phyloP scores from a whole-genome alignment of 2,113 vertebrate genomes.

The Pterocles gutturalis region DNA sequence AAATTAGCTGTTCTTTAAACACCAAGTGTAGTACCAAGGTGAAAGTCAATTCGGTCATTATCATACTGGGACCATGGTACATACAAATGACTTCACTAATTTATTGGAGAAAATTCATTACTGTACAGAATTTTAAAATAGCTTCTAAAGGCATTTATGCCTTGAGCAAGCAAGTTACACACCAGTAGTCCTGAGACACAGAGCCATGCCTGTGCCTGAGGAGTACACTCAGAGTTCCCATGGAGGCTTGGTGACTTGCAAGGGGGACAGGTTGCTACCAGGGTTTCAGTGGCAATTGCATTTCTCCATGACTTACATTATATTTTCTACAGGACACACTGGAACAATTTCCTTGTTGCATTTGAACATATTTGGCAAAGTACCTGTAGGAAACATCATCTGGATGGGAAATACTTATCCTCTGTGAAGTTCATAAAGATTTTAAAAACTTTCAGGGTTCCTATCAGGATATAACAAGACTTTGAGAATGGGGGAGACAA shows the following conservation, averaged over 20 bases:
- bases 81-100: not conserved
- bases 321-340: not conserved
- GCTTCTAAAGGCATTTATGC: not conserved
- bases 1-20: not conserved
- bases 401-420: not conserved
- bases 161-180: not conserved
- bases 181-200: not conserved
- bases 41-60: constrained; percentile 15
- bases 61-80: not conserved
- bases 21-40: not conserved
- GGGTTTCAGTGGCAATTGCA: not conserved
- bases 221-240: not conserved
- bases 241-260: not conserved
- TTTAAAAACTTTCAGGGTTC: not conserved
- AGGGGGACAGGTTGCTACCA: not conserved
- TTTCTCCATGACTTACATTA: not conserved
- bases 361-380: not conserved
- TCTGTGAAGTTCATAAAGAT: not conserved
- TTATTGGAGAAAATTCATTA: constrained; percentile 23
- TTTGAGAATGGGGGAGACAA: not conserved
- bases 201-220: not conserved
- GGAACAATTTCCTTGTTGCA: not conserved
- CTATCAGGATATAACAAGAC: not conserved
- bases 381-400: not conserved
- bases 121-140: not conserved